Percentiles rank a stretch among this genome's conserved stretches.
These are phyloP conservation scores for Aphaenogaster ashmeadi DNA, from an alignment of 1,140 invertebrate genomes.

Conservation along the genomic window DNA sequence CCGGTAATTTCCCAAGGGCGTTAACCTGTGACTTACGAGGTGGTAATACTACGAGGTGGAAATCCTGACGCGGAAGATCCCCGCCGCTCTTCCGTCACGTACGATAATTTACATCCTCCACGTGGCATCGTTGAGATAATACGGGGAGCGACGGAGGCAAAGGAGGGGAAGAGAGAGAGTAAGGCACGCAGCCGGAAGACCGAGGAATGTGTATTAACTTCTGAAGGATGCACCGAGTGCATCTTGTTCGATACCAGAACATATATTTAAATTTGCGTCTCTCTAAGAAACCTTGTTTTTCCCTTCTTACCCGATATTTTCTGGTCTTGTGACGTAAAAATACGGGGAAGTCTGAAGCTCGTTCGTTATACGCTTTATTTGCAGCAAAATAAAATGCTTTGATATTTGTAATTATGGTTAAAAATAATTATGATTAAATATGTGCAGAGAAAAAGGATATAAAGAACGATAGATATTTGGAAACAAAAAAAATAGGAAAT, in stretches of 20 bases:
- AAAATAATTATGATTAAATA: background rate
- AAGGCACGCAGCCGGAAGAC: background rate
- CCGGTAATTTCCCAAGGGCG: slow-evolving; percentile 74
- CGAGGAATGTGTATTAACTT: slow-evolving; percentile 1
- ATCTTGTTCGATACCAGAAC: background rate
- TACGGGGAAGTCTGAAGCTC: background rate
- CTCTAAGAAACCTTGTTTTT: background rate
- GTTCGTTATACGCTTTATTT: background rate
- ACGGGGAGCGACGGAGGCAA: background rate
- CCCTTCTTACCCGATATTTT: background rate
- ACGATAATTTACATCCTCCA: slow-evolving; percentile 56
- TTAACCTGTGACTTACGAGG: slow-evolving; percentile 73
- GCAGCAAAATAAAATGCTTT: slow-evolving; percentile 1
- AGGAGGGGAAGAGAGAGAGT: too few species aligned
- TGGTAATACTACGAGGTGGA: slow-evolving; percentile 42
- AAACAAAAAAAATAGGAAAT: background rate
- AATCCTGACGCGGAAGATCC: slow-evolving; percentile 28
- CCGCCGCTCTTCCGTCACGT: slow-evolving; percentile 46
- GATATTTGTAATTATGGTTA: background rate
- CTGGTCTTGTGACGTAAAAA: background rate
- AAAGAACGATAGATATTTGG: background rate
- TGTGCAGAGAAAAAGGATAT: background rate
- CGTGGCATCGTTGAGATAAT: slow-evolving; percentile 43
- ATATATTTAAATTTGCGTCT: slow-evolving; percentile 10
- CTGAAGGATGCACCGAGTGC: background rate